A percentile compares a stretch with the other conserved stretches of the same genome.
Evolutionary conservation across 53 echinoderm and acorn worm species (phyloP).

Genomic region (Hippasteria phrygiana): DNA sequence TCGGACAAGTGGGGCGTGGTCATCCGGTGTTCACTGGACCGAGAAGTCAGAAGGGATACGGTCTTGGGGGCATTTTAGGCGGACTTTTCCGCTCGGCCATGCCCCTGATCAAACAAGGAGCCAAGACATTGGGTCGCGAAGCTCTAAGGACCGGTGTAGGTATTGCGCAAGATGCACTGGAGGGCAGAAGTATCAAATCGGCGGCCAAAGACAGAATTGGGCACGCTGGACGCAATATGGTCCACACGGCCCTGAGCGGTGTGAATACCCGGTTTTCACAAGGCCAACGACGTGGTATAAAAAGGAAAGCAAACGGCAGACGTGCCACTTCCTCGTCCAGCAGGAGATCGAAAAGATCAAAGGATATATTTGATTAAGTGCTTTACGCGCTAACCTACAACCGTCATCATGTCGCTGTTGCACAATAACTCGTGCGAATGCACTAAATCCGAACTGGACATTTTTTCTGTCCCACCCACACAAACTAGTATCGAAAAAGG

Average conservation of each 20-base stretch:
- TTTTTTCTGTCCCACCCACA: slow-evolving; percentile 75
- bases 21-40: slow-evolving; percentile 61
- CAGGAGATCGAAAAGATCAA: slow-evolving; percentile 49
- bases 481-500: slow-evolving; percentile 74
- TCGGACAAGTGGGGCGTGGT: slow-evolving; percentile 24
- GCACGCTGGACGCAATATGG: slow-evolving; percentile 50
- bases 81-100: slow-evolving; percentile 52
- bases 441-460: slow-evolving; percentile 78
- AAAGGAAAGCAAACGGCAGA: slow-evolving; percentile 56
- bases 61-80: slow-evolving; percentile 48
- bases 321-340: slow-evolving; percentile 6
- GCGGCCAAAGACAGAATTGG: slow-evolving; percentile 14
- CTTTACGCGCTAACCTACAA: not conserved
- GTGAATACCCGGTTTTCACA: not conserved
- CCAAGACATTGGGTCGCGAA: slow-evolving; percentile 41
- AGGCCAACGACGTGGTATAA: slow-evolving; percentile 25
- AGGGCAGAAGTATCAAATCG: slow-evolving; percentile 50
- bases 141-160: slow-evolving; percentile 65
- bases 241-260: not conserved
- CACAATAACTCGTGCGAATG: slow-evolving; percentile 84
- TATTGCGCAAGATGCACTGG: slow-evolving; percentile 60
- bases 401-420: slow-evolving; percentile 77
- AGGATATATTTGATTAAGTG: slow-evolving; percentile 64
- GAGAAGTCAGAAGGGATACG: slow-evolving; percentile 34
- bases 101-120: slow-evolving; percentile 60